Percentiles rank a stretch among this genome's conserved stretches.
Evolutionary conservation across 2,888 invertebrate genomes (phyloP).

Genomic region (Baronia brevicornis): DNA sequence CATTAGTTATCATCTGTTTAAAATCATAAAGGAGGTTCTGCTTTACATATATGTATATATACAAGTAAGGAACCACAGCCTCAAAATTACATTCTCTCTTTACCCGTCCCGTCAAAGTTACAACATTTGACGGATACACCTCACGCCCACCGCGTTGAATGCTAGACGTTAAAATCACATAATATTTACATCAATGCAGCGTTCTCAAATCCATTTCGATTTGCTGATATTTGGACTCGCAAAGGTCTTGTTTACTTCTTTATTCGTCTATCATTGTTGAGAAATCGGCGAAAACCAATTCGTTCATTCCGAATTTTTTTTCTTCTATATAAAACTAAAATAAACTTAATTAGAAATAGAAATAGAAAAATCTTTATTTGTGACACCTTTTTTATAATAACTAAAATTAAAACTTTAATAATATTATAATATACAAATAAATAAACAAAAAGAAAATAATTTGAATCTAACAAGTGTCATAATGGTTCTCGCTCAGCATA

Average conservation of each 20-base stretch:
- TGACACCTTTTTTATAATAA: no score
- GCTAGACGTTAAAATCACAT: constrained; percentile 20
- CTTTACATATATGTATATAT: no score
- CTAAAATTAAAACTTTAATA: no score
- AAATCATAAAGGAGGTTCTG: no score
- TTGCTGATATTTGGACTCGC: constrained; percentile 14
- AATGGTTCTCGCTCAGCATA: no score
- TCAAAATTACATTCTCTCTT: constrained; percentile 5
- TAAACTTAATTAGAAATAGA: no score
- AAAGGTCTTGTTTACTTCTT: constrained; percentile 9
- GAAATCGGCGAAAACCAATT: no score
- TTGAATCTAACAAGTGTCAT: no score
- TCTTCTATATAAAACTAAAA: neutral
- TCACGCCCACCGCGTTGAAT: constrained; percentile 19
- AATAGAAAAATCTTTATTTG: no score
- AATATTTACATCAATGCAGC: constrained; percentile 20
- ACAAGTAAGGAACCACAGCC: constrained; percentile 10
- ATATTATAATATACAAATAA: no score
- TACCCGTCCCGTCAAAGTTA: constrained; percentile 12
- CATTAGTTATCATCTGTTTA: no score
- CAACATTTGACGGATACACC: constrained; percentile 17
- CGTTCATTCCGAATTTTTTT: constrained; percentile 3
- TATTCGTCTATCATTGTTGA: constrained; percentile 5
- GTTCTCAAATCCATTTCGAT: constrained; percentile 17
- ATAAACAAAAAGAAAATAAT: no score